Evolutionary conservation across 2,888 invertebrate species (phyloP).

Genomic region (Amphipoea oculea): DNA sequence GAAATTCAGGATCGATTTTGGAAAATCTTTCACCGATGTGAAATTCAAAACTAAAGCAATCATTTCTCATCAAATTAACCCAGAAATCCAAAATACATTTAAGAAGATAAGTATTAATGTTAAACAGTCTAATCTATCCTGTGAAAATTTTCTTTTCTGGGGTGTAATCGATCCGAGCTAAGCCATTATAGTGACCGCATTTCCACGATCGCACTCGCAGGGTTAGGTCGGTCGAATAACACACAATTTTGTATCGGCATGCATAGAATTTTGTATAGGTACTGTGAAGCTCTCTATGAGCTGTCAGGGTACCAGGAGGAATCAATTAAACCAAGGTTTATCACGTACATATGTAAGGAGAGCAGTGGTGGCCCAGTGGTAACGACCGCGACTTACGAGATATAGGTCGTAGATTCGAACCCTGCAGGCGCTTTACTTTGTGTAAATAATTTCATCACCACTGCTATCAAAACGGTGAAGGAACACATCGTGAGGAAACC

Average conservation of each 20-base stretch:
- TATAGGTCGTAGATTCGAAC: too few relatives aligned
- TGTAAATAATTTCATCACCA: too few relatives aligned
- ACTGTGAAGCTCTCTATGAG: too few relatives aligned
- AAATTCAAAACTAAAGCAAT: neutral
- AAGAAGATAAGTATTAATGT: neutral
- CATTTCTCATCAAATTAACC: accelerated
- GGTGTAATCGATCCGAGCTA: slow-evolving; percentile 46
- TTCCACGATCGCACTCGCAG: slow-evolving; percentile 24
- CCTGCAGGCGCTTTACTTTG: too few relatives aligned
- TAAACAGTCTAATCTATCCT: neutral
- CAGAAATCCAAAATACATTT: neutral
- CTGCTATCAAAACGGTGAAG: too few relatives aligned
- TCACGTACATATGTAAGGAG: too few relatives aligned
- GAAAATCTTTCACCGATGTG: neutral
- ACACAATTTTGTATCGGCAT: slow-evolving; percentile 21
- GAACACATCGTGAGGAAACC: too few relatives aligned
- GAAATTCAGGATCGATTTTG: neutral
- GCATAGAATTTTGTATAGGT: neutral
- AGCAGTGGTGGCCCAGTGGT: too few relatives aligned
- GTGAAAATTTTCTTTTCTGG: slow-evolving; percentile 7
- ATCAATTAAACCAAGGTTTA: too few relatives aligned
- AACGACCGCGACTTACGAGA: too few relatives aligned
- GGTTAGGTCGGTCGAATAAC: slow-evolving; percentile 21
- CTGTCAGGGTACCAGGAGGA: too few relatives aligned
- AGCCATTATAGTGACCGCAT: slow-evolving; percentile 50